These are phyloP conservation scores for Hemithea aestivaria DNA, from an alignment of 2,888 invertebrate species.

Conservation along the genomic window DNA sequence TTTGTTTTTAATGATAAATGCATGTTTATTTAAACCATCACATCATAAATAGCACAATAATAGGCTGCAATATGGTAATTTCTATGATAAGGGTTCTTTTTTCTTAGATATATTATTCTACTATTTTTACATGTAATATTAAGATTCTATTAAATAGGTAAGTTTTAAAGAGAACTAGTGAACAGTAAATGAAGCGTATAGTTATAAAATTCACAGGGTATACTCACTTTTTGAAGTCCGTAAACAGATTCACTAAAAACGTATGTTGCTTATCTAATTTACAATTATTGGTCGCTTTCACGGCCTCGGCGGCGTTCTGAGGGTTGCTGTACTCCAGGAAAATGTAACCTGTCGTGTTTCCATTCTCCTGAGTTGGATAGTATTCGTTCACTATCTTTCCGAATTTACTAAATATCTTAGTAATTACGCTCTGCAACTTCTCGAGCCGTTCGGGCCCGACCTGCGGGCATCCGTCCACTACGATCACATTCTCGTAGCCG, in stretches of 20 bases:
- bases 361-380: conserved; percentile 91
- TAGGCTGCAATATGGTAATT: too few species aligned
- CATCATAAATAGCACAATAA: too few species aligned
- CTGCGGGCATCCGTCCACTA: conserved; percentile 97
- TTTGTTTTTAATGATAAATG: too few species aligned
- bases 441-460: conserved; percentile 95
- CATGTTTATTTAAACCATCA: too few species aligned
- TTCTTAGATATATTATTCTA: too few species aligned
- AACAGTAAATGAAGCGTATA: too few species aligned
- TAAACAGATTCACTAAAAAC: conserved; percentile 95
- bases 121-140: too few species aligned
- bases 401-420: conserved; percentile 93
- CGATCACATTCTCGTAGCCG: conserved; percentile 96
- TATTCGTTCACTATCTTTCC: conserved; percentile 91
- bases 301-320: conserved; percentile 91
- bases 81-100: too few species aligned
- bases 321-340: conserved; percentile 95
- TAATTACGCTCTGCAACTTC: conserved; percentile 94
- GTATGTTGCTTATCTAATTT: conserved; percentile 98
- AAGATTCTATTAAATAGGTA: too few species aligned
- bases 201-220: too few species aligned
- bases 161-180: too few species aligned
- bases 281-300: conserved; percentile 92
- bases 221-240: conserved; percentile 94
- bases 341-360: conserved; percentile 93